Evolutionary conservation across 2,797 vertebrate genomes (phyloP), one percentile per base, ranked within the genome.

Genomic region (Coregonus sp.): DNA sequence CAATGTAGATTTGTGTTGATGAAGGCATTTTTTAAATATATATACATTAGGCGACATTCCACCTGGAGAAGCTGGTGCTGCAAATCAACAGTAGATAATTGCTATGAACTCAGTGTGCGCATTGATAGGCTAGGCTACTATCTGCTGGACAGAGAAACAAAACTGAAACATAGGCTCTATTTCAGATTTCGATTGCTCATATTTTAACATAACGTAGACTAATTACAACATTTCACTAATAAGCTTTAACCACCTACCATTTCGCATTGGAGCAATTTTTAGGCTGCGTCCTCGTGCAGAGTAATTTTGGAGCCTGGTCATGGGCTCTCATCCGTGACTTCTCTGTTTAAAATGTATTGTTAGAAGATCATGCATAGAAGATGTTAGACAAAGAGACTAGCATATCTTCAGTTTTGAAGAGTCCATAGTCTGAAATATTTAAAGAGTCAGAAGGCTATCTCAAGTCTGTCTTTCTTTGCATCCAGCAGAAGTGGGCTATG

Each of bases 301-400:
- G 59, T 72, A 77, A 83, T 83, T 35, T 37, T 80, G 72, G 77
- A 82, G 84, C 74, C 79, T 74, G 78, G 76, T 75, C 83, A 83
- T 87, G 79, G 70, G 86, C 77, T 79, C 82, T 82, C 81, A 85
- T 88, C 83, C 82, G 77, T 84, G 83, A 47, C 78, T 51, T 71
- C 77, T 66, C 73, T 72, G 29, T 61, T n/a, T n/a, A 63, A 63
- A 63, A 63, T 63, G 20, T 25, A 7, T 6, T 78, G 50, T 25
- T 68, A 65, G 11, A 67, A 69, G 65, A 74, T 73, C 82, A 79
- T 51, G 73, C 81, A 35, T 76, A 31, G 66, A 18, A 25, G 66
- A 69, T 76, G 78, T 20, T 15, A 72, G 54, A 86, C 85, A 87
- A 87, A 89, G 78, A 83, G 70, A 35, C 25, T 31, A 31, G 77